phyloP scores from a whole-genome alignment of 2,113 vertebrate species.

The Cettia cetti region DNA sequence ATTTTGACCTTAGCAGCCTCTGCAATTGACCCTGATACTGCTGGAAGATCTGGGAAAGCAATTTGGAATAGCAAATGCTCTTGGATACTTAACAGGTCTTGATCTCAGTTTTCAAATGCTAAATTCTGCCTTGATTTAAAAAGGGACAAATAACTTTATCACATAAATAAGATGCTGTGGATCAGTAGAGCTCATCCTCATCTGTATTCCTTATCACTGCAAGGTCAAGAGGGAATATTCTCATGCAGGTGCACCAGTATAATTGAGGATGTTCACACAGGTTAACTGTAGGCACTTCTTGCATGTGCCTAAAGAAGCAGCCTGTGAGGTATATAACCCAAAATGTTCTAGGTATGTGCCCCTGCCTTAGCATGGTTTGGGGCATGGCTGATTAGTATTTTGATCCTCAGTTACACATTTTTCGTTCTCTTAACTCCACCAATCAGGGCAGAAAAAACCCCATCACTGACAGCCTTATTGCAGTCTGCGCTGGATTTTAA shows the following conservation, averaged over 20 bases:
- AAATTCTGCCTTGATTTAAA: not conserved
- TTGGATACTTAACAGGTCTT: not conserved
- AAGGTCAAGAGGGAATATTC: not conserved
- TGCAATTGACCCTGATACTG: conserved; percentile 4
- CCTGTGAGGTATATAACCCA: not conserved
- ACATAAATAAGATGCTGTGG: not conserved
- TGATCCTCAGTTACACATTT: not conserved
- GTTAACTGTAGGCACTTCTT: not conserved
- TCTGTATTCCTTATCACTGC: not conserved
- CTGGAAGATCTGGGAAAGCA: not conserved
- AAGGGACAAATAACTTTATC: not conserved
- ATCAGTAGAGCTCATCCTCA: not conserved
- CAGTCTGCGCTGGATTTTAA: not conserved
- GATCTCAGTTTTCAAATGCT: not conserved
- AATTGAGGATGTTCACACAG: not conserved
- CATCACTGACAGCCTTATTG: not conserved
- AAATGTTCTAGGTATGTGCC: not conserved
- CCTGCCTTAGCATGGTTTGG: not conserved
- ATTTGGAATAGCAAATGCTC: conserved; percentile 9
- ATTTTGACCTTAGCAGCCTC: conserved; percentile 36
- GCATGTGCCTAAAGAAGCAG: not conserved
- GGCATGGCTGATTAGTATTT: not conserved
- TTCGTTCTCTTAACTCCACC: not conserved
- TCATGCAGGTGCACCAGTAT: not conserved
- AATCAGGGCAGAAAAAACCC: not conserved